These are phyloP conservation scores for Thymelicus sylvestris DNA, from an alignment of 2,888 invertebrate species.

Conservation along the genomic window DNA sequence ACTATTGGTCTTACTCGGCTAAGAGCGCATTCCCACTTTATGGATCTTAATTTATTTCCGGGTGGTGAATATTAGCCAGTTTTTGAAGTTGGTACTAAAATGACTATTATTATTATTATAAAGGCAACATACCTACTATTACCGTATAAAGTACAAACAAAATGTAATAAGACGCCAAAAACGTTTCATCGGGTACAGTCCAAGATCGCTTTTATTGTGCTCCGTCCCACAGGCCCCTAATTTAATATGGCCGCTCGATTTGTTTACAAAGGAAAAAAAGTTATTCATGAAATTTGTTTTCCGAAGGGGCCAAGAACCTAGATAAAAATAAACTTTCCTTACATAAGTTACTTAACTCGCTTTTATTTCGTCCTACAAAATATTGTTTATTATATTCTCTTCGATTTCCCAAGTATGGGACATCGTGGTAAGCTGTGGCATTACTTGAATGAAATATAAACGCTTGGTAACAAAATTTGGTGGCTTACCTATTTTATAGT, in stretches of 20 bases:
- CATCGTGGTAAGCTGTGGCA: conserved; percentile 19
- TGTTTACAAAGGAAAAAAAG: conserved; percentile 82
- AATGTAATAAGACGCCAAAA: too few species aligned
- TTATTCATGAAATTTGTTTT: conserved; percentile 84
- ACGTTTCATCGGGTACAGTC: background rate
- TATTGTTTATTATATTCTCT: conserved; percentile 41
- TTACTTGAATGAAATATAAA: background rate
- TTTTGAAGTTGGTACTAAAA: too few species aligned
- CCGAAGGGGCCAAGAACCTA: conserved; percentile 63
- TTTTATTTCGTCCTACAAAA: conserved; percentile 41
- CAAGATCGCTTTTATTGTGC: conserved; percentile 21
- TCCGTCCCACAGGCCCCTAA: conserved; percentile 67
- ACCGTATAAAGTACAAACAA: too few species aligned
- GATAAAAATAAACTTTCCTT: conserved; percentile 74
- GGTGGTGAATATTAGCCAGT: too few species aligned
- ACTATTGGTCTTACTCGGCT: too few species aligned
- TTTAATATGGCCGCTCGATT: conserved; percentile 81
- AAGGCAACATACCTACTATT: too few species aligned
- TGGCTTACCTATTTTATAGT: too few species aligned
- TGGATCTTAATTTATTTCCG: too few species aligned
- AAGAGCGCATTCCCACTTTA: too few species aligned
- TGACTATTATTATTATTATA: too few species aligned
- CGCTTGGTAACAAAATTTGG: too few species aligned
- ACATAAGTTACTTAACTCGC: conserved; percentile 58
- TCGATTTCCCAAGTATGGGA: conserved; percentile 30